A percentile compares a stretch with the other conserved stretches of the same genome.
phyloP scores from a whole-genome alignment of 92 coral and sea anemone genomes.

The Epizoanthus fatuus region DNA sequence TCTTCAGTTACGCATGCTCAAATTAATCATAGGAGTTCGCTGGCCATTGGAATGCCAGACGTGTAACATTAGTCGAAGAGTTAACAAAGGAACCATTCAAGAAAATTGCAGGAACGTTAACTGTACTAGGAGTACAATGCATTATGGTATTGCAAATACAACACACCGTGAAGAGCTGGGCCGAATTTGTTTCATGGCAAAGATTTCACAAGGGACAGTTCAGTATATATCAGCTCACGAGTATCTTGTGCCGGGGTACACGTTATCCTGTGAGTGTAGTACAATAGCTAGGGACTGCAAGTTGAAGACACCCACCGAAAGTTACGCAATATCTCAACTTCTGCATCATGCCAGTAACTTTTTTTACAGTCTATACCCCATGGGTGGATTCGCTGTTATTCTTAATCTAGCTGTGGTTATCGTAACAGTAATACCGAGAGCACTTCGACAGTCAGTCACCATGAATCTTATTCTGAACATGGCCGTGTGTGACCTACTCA shows the following conservation, averaged over 20 bases:
- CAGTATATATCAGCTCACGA: background rate
- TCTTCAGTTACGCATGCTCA: constrained; percentile 14
- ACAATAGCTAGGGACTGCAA: background rate
- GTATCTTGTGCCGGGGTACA: constrained; percentile 7
- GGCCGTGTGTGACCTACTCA: constrained; percentile 32
- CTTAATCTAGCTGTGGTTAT: constrained; percentile 13
- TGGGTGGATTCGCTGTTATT: constrained; percentile 6
- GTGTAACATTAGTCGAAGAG: constrained; percentile 24
- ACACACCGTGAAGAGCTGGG: background rate
- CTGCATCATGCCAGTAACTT: background rate
- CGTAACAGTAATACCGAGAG: background rate
- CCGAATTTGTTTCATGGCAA: background rate
- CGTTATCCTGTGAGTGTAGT: constrained; percentile 15
- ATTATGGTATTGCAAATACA: constrained; percentile 10
- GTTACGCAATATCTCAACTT: background rate
- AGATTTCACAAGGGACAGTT: background rate
- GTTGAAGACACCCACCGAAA: no score
- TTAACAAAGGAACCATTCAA: background rate
- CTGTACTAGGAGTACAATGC: constrained; percentile 14
- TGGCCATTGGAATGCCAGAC: background rate
- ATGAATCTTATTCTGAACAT: constrained; percentile 30
- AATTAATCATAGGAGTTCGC: background rate
- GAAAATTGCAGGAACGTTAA: constrained; percentile 3
- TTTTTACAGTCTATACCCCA: constrained; percentile 12
- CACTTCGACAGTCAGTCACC: constrained; percentile 11